A percentile compares a stretch with the other conserved stretches of the same genome.
Evolutionary conservation across 2,888 invertebrate genomes (phyloP).

Genomic region (Morpho deidamia): DNA sequence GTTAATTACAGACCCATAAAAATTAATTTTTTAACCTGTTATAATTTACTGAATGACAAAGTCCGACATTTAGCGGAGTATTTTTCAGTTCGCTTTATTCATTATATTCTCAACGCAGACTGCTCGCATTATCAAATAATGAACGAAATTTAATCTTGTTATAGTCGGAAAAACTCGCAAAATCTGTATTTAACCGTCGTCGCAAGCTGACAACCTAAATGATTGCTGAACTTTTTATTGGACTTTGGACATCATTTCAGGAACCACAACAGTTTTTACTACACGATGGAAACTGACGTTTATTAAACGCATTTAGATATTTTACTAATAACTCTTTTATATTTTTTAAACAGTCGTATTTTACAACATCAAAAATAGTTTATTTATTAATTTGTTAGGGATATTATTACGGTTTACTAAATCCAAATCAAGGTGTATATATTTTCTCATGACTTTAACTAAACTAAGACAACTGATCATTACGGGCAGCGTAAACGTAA

Average conservation of each 20-base stretch:
- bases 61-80: background rate
- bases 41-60: background rate
- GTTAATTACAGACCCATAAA: too few relatives aligned
- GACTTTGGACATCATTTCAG: slow-evolving; percentile 23
- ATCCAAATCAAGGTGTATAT: too few relatives aligned
- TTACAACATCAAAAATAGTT: too few relatives aligned
- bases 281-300: background rate
- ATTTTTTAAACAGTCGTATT: too few relatives aligned
- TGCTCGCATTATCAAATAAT: slow-evolving; percentile 16
- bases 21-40: too few relatives aligned
- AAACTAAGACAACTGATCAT: too few relatives aligned
- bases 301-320: slow-evolving; percentile 1
- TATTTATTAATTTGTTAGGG: too few relatives aligned
- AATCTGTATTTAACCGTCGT: slow-evolving; percentile 22
- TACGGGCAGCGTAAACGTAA: too few relatives aligned
- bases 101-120: slow-evolving; percentile 10
- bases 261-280: slow-evolving; percentile 21
- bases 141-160: slow-evolving; percentile 20
- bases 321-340: too few relatives aligned
- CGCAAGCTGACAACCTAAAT: slow-evolving; percentile 24
- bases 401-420: too few relatives aligned
- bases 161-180: slow-evolving; percentile 19
- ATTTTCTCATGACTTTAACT: too few relatives aligned
- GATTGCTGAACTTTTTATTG: slow-evolving; percentile 25
- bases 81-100: slow-evolving; percentile 3